Conservation (phyloP, 2,797 vertebrate species). For the Phaenicophaeus curvirostris region DNA sequence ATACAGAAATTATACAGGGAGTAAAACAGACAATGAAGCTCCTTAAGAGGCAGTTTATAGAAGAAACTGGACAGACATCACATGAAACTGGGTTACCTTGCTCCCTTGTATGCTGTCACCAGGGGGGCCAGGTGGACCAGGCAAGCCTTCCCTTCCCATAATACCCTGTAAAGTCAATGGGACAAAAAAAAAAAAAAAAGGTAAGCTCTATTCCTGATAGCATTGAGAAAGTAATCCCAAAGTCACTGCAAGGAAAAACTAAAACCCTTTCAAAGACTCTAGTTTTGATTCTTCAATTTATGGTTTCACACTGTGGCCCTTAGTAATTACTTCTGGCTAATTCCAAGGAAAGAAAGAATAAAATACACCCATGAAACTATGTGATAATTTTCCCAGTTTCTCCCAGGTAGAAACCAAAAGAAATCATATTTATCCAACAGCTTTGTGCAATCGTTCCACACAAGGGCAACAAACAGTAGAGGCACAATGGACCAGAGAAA, state of each 20-base stretch:
- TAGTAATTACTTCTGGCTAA: neutral
- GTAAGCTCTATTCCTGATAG: neutral
- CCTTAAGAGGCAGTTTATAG: neutral
- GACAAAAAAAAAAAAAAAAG: neutral
- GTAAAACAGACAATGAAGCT: neutral
- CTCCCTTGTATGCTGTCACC: conserved; percentile 86
- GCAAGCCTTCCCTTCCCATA: conserved; percentile 77
- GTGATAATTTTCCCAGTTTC: neutral
- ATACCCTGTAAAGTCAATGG: conserved; percentile 76
- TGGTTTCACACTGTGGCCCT: neutral
- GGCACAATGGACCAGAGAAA: neutral
- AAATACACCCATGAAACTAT: neutral
- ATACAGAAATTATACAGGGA: too few species aligned
- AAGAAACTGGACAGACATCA: neutral
- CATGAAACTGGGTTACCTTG: conserved; percentile 79
- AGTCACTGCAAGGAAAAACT: neutral
- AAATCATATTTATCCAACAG: neutral
- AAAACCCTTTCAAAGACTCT: neutral
- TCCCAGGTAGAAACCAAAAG: fast-evolving
- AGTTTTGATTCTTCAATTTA: neutral
- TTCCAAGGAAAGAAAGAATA: neutral
- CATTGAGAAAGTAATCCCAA: neutral
- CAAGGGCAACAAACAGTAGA: neutral
- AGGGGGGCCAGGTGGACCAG: conserved; percentile 77
- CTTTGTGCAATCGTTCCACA: neutral